A percentile compares a stretch with the other conserved stretches of the same genome.
phyloP scores from a whole-genome alignment of 2,888 invertebrate genomes.

The Abscondita cerata region DNA sequence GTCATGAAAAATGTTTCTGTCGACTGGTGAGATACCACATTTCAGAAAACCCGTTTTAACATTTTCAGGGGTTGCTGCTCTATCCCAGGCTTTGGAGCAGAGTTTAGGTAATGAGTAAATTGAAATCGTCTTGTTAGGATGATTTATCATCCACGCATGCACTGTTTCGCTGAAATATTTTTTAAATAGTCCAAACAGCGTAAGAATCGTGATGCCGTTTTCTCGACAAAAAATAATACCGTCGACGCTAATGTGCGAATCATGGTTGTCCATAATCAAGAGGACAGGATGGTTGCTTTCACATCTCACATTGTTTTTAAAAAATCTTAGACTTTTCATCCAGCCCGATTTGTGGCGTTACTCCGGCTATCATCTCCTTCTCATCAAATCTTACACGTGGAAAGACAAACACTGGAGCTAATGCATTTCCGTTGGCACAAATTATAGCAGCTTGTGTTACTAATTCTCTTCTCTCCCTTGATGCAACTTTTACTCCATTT shows the following conservation, averaged over 20 bases:
- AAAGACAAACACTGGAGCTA: too few relatives aligned
- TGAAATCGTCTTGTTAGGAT: not conserved
- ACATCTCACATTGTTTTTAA: too few relatives aligned
- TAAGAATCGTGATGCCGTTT: not conserved
- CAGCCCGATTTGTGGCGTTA: not conserved
- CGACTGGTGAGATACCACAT: too few relatives aligned
- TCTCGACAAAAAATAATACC: not conserved
- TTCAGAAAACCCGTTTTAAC: not conserved
- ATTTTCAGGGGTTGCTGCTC: not conserved
- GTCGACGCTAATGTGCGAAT: not conserved
- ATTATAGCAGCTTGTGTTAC: too few relatives aligned
- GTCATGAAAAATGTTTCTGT: too few relatives aligned
- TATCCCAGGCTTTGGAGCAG: not conserved
- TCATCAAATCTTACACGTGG: not conserved
- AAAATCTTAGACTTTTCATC: too few relatives aligned
- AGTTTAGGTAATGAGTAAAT: conserved; percentile 1
- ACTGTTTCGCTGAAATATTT: not conserved
- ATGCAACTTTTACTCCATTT: too few relatives aligned
- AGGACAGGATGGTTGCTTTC: too few relatives aligned
- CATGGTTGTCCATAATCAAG: not conserved
- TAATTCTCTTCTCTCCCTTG: too few relatives aligned
- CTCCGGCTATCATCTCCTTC: not conserved
- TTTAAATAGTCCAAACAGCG: too few relatives aligned
- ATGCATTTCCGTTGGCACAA: too few relatives aligned
- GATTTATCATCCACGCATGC: not conserved